These are phyloP conservation scores for Tetragonula carbonaria DNA, from an alignment of 2,888 invertebrate species.

Conservation along the genomic window DNA sequence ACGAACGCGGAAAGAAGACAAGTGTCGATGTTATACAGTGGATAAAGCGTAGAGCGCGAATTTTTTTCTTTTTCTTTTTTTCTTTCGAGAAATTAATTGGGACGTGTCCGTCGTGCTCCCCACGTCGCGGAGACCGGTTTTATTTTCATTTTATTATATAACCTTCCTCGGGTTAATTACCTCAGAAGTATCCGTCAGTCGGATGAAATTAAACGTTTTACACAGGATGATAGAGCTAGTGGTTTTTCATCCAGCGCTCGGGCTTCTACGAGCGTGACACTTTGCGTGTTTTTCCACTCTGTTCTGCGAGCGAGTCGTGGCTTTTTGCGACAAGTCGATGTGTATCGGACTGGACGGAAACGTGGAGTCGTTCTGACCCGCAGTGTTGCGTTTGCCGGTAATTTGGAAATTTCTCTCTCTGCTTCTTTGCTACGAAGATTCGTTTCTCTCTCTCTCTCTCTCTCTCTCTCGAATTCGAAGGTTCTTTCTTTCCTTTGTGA, in stretches of 20 bases:
- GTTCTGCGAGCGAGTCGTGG: not conserved
- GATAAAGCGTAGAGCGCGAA: not conserved
- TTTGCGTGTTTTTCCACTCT: not conserved
- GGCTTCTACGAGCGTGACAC: not conserved
- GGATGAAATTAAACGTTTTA: not conserved
- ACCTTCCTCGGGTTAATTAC: not conserved
- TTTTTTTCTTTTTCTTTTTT: not conserved
- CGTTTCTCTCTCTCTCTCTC: not conserved
- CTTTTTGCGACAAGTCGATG: slow-evolving; percentile 23
- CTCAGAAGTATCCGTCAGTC: not conserved
- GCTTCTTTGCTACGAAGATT: not conserved
- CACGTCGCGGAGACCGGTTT: not conserved
- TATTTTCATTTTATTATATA: no score
- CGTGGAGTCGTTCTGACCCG: not conserved
- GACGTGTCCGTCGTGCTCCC: not conserved
- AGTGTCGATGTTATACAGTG: not conserved
- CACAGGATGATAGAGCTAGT: not conserved
- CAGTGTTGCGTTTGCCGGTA: not conserved
- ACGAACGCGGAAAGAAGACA: no score
- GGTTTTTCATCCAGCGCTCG: not conserved
- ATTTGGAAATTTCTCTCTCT: not conserved
- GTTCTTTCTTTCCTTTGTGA: no score
- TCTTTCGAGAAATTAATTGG: not conserved
- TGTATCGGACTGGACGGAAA: not conserved
- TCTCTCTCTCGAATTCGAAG: no score